Evolutionary conservation across 2,113 vertebrate species (phyloP).

Genomic region (Phocoena sinus): DNA sequence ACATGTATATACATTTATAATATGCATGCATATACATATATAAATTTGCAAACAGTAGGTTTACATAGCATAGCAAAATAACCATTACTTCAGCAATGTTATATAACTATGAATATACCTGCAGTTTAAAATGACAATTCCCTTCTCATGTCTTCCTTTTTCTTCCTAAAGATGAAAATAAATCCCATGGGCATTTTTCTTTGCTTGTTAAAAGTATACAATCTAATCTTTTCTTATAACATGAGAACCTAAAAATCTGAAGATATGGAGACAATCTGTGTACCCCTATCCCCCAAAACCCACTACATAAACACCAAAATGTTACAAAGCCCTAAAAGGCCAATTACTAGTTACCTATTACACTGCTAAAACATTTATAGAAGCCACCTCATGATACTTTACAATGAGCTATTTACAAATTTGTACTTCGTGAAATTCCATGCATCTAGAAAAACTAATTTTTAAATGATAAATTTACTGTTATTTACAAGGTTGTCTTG

Average conservation of each 20-base stretch:
- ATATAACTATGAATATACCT: not conserved
- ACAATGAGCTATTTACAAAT: slow-evolving; percentile 19
- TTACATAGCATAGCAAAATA: not conserved
- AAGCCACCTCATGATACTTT: not conserved
- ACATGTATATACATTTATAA: not conserved
- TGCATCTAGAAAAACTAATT: not conserved
- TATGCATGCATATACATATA: not conserved
- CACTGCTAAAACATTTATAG: not conserved
- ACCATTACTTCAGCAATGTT: not conserved
- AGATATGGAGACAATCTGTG: rapidly evolving
- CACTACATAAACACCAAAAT: not conserved
- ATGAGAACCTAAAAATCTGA: not conserved
- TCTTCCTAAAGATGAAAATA: not conserved
- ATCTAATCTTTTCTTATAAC: not conserved
- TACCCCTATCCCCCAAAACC: not conserved
- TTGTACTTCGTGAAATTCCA: not conserved
- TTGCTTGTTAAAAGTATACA: not conserved
- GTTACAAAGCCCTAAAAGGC: not conserved
- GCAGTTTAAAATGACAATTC: not conserved
- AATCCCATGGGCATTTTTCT: not conserved
- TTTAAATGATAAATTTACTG: not conserved
- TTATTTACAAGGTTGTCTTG: slow-evolving; percentile 39
- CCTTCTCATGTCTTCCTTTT: not conserved
- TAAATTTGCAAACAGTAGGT: not conserved
- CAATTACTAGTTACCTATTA: not conserved